A percentile compares a stretch with the other conserved stretches of the same genome.
These are phyloP conservation scores for Drosophila saltans DNA, from an alignment of 1,140 invertebrate species.

Conservation along the genomic window DNA sequence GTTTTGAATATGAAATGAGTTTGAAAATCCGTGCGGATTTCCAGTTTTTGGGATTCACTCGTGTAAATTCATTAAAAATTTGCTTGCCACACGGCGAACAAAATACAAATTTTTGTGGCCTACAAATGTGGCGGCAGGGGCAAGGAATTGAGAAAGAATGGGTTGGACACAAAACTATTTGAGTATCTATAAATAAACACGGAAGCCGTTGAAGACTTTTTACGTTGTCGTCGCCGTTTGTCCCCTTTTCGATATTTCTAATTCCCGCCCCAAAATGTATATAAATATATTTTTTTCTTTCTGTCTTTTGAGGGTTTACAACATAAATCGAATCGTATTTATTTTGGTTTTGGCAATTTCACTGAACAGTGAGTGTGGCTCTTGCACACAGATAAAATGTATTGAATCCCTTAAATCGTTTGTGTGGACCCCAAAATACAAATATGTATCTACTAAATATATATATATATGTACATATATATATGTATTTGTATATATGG, in stretches of 20 bases:
- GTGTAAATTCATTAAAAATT: conserved; percentile 80
- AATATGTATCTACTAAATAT: conserved; percentile 9
- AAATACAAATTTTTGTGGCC: conserved; percentile 73
- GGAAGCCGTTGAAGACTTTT: conserved; percentile 58
- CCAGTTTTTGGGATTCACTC: conserved; percentile 28
- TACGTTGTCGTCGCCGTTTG: too few relatives aligned
- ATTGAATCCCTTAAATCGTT: conserved; percentile 69
- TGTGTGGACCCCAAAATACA: conserved; percentile 32
- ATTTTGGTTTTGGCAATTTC: conserved; percentile 77
- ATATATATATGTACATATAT: not conserved
- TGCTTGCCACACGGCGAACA: conserved; percentile 64
- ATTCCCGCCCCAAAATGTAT: not conserved
- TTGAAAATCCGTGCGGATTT: conserved; percentile 5
- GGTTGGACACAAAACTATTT: conserved; percentile 66
- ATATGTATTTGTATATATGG: conserved; percentile 27
- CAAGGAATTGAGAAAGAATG: conserved; percentile 43
- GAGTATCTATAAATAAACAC: conserved; percentile 75
- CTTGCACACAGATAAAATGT: conserved; percentile 73
- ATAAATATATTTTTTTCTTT: conserved; percentile 5
- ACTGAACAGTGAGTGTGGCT: conserved; percentile 63
- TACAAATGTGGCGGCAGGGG: conserved; percentile 44
- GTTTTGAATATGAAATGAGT: conserved; percentile 81
- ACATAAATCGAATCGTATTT: conserved; percentile 82
- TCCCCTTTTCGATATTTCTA: conserved; percentile 4
- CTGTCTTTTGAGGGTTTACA: conserved; percentile 27